Percentiles rank a stretch among this genome's conserved stretches.
These are phyloP conservation scores for Listronotus oregonensis DNA, from an alignment of 1,140 invertebrate species.

Conservation along the genomic window DNA sequence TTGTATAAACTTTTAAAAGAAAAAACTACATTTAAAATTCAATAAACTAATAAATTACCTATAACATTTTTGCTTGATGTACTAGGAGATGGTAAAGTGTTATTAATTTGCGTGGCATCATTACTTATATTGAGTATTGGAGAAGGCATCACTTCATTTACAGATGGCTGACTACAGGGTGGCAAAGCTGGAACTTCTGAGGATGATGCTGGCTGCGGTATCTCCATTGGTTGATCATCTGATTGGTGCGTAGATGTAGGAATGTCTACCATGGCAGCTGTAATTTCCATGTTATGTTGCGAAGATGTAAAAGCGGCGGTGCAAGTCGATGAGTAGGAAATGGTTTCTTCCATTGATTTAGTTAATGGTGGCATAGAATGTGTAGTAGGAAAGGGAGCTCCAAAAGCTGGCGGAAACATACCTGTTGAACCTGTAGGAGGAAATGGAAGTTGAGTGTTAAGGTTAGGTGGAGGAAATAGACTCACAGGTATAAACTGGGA, in stretches of 20 bases:
- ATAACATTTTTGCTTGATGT: slow-evolving; percentile 49
- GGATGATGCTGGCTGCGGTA: slow-evolving; percentile 36
- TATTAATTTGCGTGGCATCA: slow-evolving; percentile 19
- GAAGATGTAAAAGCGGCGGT: slow-evolving; percentile 78
- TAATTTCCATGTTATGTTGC: slow-evolving; percentile 76
- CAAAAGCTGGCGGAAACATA: slow-evolving; percentile 66
- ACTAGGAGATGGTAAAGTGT: slow-evolving; percentile 49
- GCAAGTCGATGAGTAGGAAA: slow-evolving; percentile 63
- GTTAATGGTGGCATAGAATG: slow-evolving; percentile 61
- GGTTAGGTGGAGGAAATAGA: slow-evolving; percentile 60
- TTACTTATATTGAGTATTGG: slow-evolving; percentile 21
- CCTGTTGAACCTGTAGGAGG: slow-evolving; percentile 64
- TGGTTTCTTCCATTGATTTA: slow-evolving; percentile 62
- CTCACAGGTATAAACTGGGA: slow-evolving; percentile 60
- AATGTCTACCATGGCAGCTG: slow-evolving; percentile 71
- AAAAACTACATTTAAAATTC: too few species aligned
- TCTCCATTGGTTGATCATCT: slow-evolving; percentile 45
- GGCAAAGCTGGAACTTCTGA: slow-evolving; percentile 32
- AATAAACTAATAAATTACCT: slow-evolving; percentile 29
- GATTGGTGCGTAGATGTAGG: slow-evolving; percentile 49
- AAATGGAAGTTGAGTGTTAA: slow-evolving; percentile 65
- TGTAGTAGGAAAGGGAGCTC: slow-evolving; percentile 62
- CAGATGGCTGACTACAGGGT: slow-evolving; percentile 46
- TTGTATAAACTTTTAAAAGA: background rate
- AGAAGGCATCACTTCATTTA: slow-evolving; percentile 35